Evolutionary conservation across 2,797 vertebrate species (phyloP).

Genomic region (Hephaestus fuliginosus): DNA sequence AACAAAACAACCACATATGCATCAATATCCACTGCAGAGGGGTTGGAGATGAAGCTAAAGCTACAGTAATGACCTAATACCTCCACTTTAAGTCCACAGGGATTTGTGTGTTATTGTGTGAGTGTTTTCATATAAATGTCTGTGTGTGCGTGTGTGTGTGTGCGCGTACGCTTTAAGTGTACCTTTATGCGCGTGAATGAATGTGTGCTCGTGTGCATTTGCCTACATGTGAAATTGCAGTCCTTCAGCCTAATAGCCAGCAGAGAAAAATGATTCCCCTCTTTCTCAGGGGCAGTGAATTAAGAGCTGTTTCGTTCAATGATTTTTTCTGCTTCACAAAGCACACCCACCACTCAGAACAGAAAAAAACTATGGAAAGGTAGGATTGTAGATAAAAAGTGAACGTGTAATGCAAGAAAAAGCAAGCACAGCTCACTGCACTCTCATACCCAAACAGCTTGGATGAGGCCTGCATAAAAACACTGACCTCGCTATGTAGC

Average conservation of each 20-base stretch:
- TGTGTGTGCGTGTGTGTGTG: neutral
- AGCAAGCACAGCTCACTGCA: constrained; percentile 26
- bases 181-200: constrained; percentile 1
- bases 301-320: constrained; percentile 34
- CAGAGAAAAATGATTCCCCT: constrained; percentile 55
- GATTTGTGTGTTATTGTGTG: constrained; percentile 35
- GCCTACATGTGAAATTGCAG: constrained; percentile 40
- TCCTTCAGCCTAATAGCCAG: constrained; percentile 52
- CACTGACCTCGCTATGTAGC: constrained; percentile 8
- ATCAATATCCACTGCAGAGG: constrained; percentile 60
- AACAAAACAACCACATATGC: constrained; percentile 19
- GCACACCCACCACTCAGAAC: constrained; percentile 9
- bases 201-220: constrained; percentile 17
- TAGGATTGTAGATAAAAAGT: constrained; percentile 26
- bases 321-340: constrained; percentile 46
- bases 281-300: constrained; percentile 41
- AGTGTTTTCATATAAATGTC: constrained; percentile 1
- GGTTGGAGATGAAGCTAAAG: constrained; percentile 61
- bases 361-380: constrained; percentile 17
- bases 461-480: constrained; percentile 27
- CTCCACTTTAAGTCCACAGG: constrained; percentile 43
- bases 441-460: constrained; percentile 15
- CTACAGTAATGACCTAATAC: constrained; percentile 64
- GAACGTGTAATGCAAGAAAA: constrained; percentile 30
- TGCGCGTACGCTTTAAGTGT: neutral